Evolutionary conservation across 2,888 invertebrate genomes (phyloP).

Genomic region (Cryptus viduatorius): DNA sequence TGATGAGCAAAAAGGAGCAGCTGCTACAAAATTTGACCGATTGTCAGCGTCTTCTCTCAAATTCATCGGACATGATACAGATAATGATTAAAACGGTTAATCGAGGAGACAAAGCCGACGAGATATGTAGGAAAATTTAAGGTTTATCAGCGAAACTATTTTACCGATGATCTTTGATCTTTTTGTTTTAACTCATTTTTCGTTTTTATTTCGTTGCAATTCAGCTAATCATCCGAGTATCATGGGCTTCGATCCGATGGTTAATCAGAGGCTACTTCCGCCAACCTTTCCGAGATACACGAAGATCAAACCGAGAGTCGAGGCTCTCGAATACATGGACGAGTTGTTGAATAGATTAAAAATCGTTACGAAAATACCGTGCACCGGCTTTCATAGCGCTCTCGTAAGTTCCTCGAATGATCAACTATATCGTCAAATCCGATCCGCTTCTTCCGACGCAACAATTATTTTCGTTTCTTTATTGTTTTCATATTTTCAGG

Average conservation of each 20-base stretch:
- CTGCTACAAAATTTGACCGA: constrained; percentile 90
- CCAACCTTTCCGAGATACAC: constrained; percentile 99
- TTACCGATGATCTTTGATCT: constrained; percentile 20
- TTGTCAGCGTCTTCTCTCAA: constrained; percentile 92
- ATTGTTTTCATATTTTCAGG: constrained; percentile 86
- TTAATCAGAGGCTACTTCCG: constrained; percentile 97
- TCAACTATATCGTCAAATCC: constrained; percentile 34
- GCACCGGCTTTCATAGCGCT: constrained; percentile 92
- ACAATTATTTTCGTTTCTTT: background rate
- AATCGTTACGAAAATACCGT: constrained; percentile 93
- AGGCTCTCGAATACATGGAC: constrained; percentile 93
- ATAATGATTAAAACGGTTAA: constrained; percentile 91
- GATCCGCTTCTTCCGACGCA: background rate
- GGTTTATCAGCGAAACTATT: constrained; percentile 37
- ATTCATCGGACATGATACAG: constrained; percentile 93
- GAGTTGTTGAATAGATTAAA: constrained; percentile 93
- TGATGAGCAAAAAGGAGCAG: constrained; percentile 89
- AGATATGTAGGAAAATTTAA: constrained; percentile 85
- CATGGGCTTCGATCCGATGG: constrained; percentile 98
- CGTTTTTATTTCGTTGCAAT: constrained; percentile 2
- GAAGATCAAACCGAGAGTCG: constrained; percentile 92
- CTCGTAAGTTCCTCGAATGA: constrained; percentile 87
- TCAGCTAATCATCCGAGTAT: constrained; percentile 90
- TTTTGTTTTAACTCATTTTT: constrained; percentile 16
- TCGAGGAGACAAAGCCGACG: constrained; percentile 90